A percentile compares a stretch with the other conserved stretches of the same genome.
These are phyloP conservation scores for Noctua janthina DNA, from an alignment of 2,888 invertebrate genomes.

Conservation along the genomic window DNA sequence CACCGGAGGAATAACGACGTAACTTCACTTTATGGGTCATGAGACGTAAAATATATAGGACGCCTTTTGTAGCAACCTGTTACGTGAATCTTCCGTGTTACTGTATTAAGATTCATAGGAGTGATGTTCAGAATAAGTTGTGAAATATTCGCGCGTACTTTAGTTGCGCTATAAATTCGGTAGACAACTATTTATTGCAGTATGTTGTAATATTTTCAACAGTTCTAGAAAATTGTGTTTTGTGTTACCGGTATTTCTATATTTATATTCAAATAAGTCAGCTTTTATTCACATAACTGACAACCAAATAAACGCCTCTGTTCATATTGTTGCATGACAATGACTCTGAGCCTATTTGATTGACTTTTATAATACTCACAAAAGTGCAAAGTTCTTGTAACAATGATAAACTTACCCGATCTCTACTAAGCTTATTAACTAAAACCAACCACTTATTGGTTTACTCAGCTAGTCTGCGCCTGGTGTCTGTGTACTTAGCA, in stretches of 20 bases:
- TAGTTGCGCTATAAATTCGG: not conserved
- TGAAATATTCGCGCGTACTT: not conserved
- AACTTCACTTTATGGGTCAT: conserved; percentile 75
- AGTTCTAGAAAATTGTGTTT: not conserved
- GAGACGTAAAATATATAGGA: conserved; percentile 67
- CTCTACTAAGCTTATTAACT: not conserved
- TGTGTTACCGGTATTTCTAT: not conserved
- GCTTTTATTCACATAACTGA: not conserved
- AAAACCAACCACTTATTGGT: conserved; percentile 8
- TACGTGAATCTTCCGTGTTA: conserved; percentile 62
- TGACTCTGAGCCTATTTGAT: not conserved
- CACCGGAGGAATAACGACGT: conserved; percentile 67
- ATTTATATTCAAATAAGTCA: not conserved
- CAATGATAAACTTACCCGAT: not conserved
- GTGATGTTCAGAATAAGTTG: conserved; percentile 1
- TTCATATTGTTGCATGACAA: not conserved
- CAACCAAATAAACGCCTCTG: not conserved
- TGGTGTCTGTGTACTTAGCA: not conserved
- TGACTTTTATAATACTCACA: not conserved
- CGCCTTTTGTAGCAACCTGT: conserved; percentile 71
- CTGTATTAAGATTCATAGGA: conserved; percentile 62
- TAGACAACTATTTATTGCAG: not conserved
- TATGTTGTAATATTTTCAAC: not conserved
- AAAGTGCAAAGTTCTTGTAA: not conserved
- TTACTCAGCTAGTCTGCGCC: not conserved